Evolutionary conservation across 2,797 vertebrate species (phyloP).

Genomic region (Semaprochilodus insignis): DNA sequence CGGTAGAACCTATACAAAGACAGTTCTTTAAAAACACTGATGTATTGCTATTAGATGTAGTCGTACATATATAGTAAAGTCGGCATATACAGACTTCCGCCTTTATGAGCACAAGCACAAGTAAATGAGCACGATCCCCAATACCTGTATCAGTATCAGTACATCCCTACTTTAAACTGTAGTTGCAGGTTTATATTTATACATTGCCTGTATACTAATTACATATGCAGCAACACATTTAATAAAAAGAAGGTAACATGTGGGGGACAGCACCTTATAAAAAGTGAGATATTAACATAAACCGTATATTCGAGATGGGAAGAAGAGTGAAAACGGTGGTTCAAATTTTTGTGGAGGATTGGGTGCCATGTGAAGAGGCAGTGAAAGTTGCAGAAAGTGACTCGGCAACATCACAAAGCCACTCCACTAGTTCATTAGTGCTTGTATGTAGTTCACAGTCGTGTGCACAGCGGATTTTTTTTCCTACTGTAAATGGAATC

Average conservation of each 20-base stretch:
- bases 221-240: not conserved
- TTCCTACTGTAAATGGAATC: constrained; percentile 25
- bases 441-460: constrained; percentile 29
- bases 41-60: too few relatives aligned
- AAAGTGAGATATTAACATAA: not conserved
- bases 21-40: too few relatives aligned
- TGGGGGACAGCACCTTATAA: too few relatives aligned
- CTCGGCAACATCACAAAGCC: not conserved
- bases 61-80: too few relatives aligned
- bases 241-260: not conserved
- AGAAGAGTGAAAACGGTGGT: not conserved
- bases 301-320: not conserved
- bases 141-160: too few relatives aligned
- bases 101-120: too few relatives aligned
- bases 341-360: not conserved
- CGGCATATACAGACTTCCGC: too few relatives aligned
- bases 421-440: constrained; percentile 6
- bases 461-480: constrained; percentile 19
- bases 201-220: too few relatives aligned
- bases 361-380: not conserved
- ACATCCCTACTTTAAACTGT: too few relatives aligned
- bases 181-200: too few relatives aligned
- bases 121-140: too few relatives aligned
- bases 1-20: too few relatives aligned
- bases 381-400: constrained; percentile 4